Base-by-base conservation (phyloP, 2,113 vertebrate species). In the Petromus typicus region DNA sequence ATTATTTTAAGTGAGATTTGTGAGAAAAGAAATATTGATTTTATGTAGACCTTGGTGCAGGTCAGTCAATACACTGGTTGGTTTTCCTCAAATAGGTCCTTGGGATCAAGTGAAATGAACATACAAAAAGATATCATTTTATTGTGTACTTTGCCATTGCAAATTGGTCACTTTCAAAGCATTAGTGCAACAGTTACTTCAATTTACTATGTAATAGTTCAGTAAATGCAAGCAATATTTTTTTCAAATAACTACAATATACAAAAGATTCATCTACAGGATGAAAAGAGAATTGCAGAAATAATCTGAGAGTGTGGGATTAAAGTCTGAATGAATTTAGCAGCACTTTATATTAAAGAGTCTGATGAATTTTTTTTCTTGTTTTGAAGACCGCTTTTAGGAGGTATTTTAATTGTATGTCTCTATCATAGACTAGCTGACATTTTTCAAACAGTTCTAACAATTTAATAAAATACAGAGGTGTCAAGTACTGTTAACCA, bases 391-490 rank as follows among this genome's bases (percentile, higher is more conserved):
- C 89, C 23, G 10, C 6, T 87, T 61, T 89, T 66, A 75, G 76
- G 78, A 32, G 1, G 2, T 34, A 40, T 64, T 94, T 27, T 57
- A 71, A 80, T 69, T 20, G n/a, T 59, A 90, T 94, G 32, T 73
- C 59, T 96, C 51, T 88, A 18, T 84, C 71, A 80, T 22, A 71
- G 56, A 9, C 92, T 90, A 48, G 43, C 48, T 95, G 95, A 92
- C 18, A 86, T 87, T 93, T 89, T 95, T 79, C 86, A 94, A 75
- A 54, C 7, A 89, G 75, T 63, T 94, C 51, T 61, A 87, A 94
- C 14, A 88, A 91, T 82, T 94, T 79, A 92, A 91, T 81, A 78
- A 86, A 95, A 75, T 59, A 5, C 67, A 51, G 57, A 87, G 54
- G 25, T 83, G 20, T n/a, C 43, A 88, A 78, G 64, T 85, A 82